Evolutionary conservation across 64 coral and sea anemone genomes (phyloP).

Genomic region (Actinia equina): DNA sequence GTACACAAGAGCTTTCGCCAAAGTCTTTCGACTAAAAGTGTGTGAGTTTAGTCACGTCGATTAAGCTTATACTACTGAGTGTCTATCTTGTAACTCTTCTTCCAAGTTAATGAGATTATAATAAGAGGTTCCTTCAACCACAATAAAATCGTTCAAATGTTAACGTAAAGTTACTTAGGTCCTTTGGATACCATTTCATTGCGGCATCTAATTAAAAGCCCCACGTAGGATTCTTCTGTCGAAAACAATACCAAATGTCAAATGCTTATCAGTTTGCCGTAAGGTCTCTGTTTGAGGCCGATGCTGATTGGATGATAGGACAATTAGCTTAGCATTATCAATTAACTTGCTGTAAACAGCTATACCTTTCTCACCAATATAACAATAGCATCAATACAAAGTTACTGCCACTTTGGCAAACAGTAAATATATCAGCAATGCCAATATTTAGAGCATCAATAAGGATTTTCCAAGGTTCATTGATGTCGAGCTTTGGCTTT

Average conservation of each 20-base stretch:
- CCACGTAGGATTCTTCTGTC: conserved; percentile 3
- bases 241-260: conserved; percentile 8
- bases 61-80: not conserved
- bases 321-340: not conserved
- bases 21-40: not conserved
- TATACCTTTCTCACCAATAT: not conserved
- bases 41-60: not conserved
- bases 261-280: conserved; percentile 4
- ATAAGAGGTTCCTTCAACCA: not conserved
- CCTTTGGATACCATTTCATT: conserved; percentile 6
- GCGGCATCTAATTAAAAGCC: conserved; percentile 7
- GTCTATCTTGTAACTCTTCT: not conserved
- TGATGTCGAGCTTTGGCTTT: not conserved
- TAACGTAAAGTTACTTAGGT: conserved; percentile 10
- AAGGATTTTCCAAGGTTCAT: not conserved
- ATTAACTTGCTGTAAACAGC: conserved; percentile 17
- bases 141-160: conserved; percentile 3
- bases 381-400: not conserved
- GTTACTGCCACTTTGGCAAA: not conserved
- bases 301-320: conserved; percentile 1
- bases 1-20: conserved; percentile 26
- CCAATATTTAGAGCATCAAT: not conserved
- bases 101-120: not conserved
- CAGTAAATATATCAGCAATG: not conserved
- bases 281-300: not conserved